Conservation (phyloP, 2,113 vertebrate species). For the Todiramphus saurophagus region DNA sequence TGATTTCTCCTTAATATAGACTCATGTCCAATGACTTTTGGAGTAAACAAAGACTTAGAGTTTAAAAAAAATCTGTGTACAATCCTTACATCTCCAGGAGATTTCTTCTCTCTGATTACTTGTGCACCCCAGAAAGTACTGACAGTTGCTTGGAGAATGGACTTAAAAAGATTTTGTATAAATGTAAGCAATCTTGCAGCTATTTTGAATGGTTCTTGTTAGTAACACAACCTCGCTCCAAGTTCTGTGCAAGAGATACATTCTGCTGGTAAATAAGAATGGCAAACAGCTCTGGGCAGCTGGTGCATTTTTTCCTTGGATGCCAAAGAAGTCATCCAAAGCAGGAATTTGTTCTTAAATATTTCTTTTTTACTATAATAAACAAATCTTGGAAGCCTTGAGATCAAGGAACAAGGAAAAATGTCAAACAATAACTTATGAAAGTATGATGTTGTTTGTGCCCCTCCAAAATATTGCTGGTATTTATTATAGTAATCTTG, state of each 20-base stretch:
- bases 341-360: not conserved
- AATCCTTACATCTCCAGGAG: not conserved
- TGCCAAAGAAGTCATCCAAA: not conserved
- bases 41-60: not conserved
- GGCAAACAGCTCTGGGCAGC: not conserved
- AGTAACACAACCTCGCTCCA: not conserved
- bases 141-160: not conserved
- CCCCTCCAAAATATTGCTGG: not conserved
- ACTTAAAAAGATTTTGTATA: not conserved
- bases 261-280: not conserved
- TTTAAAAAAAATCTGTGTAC: not conserved
- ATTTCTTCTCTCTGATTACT: not conserved
- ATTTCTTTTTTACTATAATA: not conserved
- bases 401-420: not conserved
- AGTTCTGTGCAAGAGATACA: not conserved
- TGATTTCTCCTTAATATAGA: not conserved
- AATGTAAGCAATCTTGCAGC: not conserved
- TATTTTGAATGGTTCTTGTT: not conserved
- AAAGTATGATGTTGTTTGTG: not conserved
- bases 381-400: not conserved
- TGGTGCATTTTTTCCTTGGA: not conserved
- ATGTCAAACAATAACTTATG: not conserved
- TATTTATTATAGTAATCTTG: not conserved
- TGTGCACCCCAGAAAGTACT: fast-evolving
- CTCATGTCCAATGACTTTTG: not conserved